These are phyloP conservation scores for Chymomyza fuscimana DNA, from an alignment of 2,888 invertebrate species.

Conservation along the genomic window DNA sequence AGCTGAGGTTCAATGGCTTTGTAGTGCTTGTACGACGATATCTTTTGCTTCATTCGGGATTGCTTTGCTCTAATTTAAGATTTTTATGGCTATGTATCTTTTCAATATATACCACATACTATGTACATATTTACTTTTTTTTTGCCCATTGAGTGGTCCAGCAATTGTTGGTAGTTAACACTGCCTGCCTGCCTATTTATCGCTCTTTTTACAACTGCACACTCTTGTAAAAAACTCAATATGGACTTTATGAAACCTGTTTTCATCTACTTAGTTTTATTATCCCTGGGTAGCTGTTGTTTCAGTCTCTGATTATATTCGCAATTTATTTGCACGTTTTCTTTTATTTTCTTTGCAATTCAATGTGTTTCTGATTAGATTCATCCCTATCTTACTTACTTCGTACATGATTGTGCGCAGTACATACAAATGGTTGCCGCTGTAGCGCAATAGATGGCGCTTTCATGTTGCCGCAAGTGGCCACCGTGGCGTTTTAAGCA, in stretches of 20 bases:
- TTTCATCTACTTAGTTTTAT: background rate
- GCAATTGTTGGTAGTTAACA: slow-evolving; percentile 21
- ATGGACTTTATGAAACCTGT: background rate
- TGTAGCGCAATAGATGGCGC: slow-evolving; percentile 60
- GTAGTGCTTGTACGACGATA: slow-evolving; percentile 12
- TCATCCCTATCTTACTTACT: slow-evolving; percentile 34
- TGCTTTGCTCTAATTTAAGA: slow-evolving; percentile 5
- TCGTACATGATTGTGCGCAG: slow-evolving; percentile 50
- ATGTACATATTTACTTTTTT: background rate
- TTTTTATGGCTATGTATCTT: background rate
- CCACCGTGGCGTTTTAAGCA: slow-evolving; percentile 38
- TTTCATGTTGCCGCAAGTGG: slow-evolving; percentile 32
- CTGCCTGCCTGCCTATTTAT: slow-evolving; percentile 1
- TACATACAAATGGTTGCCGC: slow-evolving; percentile 5
- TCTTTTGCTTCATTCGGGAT: background rate
- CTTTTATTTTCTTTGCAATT: background rate
- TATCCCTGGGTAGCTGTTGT: background rate
- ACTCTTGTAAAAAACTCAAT: background rate
- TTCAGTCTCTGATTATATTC: background rate
- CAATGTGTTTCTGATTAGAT: slow-evolving; percentile 46
- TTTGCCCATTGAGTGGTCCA: background rate
- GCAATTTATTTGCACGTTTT: slow-evolving; percentile 1
- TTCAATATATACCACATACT: background rate
- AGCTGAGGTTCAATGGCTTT: slow-evolving; percentile 54
- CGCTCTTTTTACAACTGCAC: background rate